Conservation (phyloP, 2,797 vertebrate genomes). For the Rachycentron canadum region DNA sequence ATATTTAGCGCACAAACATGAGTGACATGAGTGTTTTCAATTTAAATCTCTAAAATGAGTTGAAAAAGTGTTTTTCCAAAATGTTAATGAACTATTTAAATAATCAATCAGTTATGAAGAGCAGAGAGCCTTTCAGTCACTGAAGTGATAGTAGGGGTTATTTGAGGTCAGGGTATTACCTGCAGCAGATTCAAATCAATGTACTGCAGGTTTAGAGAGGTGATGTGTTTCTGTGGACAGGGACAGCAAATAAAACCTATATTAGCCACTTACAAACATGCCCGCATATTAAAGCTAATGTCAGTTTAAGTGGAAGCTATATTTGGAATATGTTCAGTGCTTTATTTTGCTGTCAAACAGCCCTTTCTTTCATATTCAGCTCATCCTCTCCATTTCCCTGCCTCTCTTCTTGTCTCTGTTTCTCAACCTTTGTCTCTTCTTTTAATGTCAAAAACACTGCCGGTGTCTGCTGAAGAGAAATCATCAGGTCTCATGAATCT, state of each 20-base stretch:
- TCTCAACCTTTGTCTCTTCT: background rate
- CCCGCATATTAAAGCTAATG: no score
- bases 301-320: no score
- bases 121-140: background rate
- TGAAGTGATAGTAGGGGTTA: no score
- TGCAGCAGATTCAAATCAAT: no score
- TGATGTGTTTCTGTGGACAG: no score
- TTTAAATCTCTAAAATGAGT: background rate
- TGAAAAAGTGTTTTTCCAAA: background rate
- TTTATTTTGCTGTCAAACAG: no score
- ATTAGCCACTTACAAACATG: no score
- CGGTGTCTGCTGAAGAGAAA: background rate
- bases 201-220: no score
- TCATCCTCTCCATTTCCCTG: background rate
- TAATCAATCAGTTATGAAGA: background rate
- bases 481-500: constrained; percentile 28
- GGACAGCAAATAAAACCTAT: no score
- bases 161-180: no score
- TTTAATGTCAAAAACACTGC: background rate
- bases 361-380: background rate
- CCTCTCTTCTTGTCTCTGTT: no score
- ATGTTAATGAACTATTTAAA: background rate
- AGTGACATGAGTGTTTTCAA: background rate
- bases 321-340: no score
- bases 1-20: background rate